Conservation (phyloP, 2,113 vertebrate genomes). For the Columba janthina region DNA sequence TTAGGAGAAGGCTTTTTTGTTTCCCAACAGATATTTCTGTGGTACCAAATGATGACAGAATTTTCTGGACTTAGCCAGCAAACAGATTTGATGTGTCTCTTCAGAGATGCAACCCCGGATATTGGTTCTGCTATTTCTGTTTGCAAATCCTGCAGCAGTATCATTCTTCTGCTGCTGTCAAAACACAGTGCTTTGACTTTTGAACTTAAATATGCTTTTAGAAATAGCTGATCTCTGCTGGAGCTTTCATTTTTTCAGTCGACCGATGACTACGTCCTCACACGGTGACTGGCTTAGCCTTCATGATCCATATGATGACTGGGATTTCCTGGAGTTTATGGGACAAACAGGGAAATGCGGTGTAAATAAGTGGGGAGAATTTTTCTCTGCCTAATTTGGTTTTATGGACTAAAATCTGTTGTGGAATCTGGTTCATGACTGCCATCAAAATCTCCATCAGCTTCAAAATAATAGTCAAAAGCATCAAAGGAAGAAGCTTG, state of each 20-base stretch:
- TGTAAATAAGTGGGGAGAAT: not conserved
- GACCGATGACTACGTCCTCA: not conserved
- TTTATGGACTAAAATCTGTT: not conserved
- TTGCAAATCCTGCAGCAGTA: not conserved
- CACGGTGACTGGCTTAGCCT: not conserved
- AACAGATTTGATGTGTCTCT: not conserved
- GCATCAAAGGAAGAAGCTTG: not conserved
- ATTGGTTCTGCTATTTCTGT: not conserved
- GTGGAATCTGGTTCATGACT: not conserved
- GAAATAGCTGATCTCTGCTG: not conserved
- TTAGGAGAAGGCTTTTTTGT: not conserved
- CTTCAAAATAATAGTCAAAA: not conserved
- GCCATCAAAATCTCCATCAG: not conserved
- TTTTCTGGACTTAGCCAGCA: not conserved
- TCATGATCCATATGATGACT: not conserved
- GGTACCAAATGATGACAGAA: conserved; percentile 8
- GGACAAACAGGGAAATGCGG: not conserved
- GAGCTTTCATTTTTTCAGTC: not conserved
- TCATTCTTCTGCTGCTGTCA: not conserved
- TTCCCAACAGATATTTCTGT: not conserved
- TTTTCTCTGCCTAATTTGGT: not conserved
- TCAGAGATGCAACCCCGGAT: not conserved
- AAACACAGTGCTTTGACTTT: not conserved
- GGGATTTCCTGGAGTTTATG: not conserved
- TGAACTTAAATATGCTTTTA: not conserved